A percentile compares a stretch with the other conserved stretches of the same genome.
phyloP scores from a whole-genome alignment of 2,888 invertebrate species.

The Lapara coniferarum region DNA sequence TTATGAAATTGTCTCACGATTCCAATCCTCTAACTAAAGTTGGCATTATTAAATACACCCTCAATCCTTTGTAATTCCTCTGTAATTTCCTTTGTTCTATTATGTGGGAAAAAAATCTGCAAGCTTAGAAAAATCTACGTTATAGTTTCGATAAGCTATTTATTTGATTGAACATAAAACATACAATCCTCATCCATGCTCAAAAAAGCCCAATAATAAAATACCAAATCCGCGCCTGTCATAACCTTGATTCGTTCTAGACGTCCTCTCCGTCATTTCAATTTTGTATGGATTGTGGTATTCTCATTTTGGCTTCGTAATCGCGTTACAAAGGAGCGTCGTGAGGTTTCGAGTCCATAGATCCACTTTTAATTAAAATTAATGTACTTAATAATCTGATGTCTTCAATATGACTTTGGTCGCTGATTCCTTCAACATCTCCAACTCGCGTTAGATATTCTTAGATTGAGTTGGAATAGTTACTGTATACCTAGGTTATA shows the following conservation, averaged over 20 bases:
- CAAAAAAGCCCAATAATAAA: background rate
- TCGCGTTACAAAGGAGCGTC: slow-evolving; percentile 33
- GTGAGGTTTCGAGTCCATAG: slow-evolving; percentile 2
- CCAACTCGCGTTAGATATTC: too few relatives aligned
- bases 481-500: too few relatives aligned
- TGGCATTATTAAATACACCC: too few relatives aligned
- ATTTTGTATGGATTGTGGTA: slow-evolving; percentile 36
- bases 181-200: background rate
- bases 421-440: background rate
- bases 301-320: slow-evolving; percentile 37
- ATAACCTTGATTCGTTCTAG: slow-evolving; percentile 39
- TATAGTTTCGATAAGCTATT: too few relatives aligned
- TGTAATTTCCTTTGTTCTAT: too few relatives aligned
- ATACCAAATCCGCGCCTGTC: slow-evolving; percentile 22
- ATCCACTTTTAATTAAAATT: slow-evolving; percentile 24
- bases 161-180: background rate
- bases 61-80: too few relatives aligned
- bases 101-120: too few relatives aligned
- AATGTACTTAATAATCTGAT: slow-evolving; percentile 10
- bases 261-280: slow-evolving; percentile 41
- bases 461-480: too few relatives aligned
- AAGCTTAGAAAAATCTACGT: too few relatives aligned
- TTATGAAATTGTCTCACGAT: too few relatives aligned
- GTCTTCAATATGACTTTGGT: slow-evolving; percentile 10
- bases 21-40: too few relatives aligned